Base-by-base conservation (phyloP, 2,113 vertebrate species). In the Aramus guarauna region DNA sequence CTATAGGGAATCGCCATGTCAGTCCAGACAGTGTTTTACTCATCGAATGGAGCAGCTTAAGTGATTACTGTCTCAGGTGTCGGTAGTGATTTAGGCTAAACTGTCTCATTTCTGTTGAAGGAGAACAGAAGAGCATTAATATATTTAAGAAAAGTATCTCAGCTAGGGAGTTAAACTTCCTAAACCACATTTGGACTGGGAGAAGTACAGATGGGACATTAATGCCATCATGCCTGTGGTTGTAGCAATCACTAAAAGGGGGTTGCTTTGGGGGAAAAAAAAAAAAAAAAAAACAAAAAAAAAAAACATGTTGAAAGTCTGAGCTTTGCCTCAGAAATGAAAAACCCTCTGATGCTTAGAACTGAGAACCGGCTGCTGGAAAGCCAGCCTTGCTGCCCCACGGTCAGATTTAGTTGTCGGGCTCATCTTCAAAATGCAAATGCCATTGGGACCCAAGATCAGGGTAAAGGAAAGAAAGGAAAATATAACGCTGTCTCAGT, bases 1-100 rank as follows among this genome's bases (percentile, higher is more conserved):
- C 59, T 26, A 2, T 4, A 10, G 34, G 45, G 47, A 32, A 63
- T 60, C 4, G 21, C 63, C 18, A 0, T 2, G 60, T 34, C 3
- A 8, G 43, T 68, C 22, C 36, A 39, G 60, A 29, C 26, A 7
- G 27, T 26, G 29, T 19, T 52, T 50, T 63, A 26, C 62, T 59
- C 34, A 59, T 66, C 69, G 59, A 37, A 8, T 13, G 39, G 71
- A 85, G 84, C 64, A 69, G 50, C 64, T 85, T 45, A 68, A 81
- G 37, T 2, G 12, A n/a, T 88, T 53, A 21, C 48, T 84, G 47
- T n/a, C 86, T 71, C 41, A 43, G 71, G 52, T 89, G 41, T 11
- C 64, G 67, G 41, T 3, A 41, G 53, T 36, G 68, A 80, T 87
- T 74, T 62, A 58, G 37, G 37, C 53, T 90, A 7, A 92, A 26